Evolutionary conservation across 2,113 vertebrate species (phyloP), one percentile per base, ranked within the genome.

Genomic region (Herpailurus yagouaroundi): DNA sequence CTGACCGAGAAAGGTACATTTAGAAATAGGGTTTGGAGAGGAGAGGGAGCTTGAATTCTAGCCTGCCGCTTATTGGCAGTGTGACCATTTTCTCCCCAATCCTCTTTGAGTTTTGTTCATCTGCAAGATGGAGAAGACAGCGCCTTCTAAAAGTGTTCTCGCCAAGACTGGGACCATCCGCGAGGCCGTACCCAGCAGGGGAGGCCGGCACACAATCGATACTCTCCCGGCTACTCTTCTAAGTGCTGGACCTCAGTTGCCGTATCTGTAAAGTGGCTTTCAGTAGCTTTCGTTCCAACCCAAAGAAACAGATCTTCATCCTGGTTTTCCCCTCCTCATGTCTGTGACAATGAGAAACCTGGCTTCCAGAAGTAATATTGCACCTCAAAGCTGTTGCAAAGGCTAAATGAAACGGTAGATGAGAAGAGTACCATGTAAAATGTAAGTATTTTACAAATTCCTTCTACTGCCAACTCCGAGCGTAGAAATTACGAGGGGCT

Each of bases 151-250:
- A 27, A 50, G 45, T n/a, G 41, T 21, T 57, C 57, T 82, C 55
- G 11, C 41, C 33, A 38, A 50, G 45, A 57, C 11, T n/a, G 38
- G 27, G 73, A 60, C 27, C 60, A 6, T 13, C 52, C 4, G 7
- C 2, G 41, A 86, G 81, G 23, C 73, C 4, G 0, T 4, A 23
- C 8, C 68, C 23, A 0, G 76, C 82, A 18, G 0, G 0, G 21
- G 57, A 52, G 71, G n/a, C 14, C 19, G 38, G n/a, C 6, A 0
- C 3, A 5, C 27, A 66, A 45, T 13, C 41, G 2, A 27, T 18
- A 3, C 45, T 19, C 16, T 18, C 31, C 38, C 8, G 38, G 38
- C 38, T 50, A 3, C 48, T 64, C 64, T 31, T 16, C 48, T n/a
- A 68, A 68, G 36, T 12, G 31, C 36, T 5, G 36, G n/a, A 45